Conservation (phyloP, 2,797 vertebrate genomes). For the Paratrypauchen microcephalus region DNA sequence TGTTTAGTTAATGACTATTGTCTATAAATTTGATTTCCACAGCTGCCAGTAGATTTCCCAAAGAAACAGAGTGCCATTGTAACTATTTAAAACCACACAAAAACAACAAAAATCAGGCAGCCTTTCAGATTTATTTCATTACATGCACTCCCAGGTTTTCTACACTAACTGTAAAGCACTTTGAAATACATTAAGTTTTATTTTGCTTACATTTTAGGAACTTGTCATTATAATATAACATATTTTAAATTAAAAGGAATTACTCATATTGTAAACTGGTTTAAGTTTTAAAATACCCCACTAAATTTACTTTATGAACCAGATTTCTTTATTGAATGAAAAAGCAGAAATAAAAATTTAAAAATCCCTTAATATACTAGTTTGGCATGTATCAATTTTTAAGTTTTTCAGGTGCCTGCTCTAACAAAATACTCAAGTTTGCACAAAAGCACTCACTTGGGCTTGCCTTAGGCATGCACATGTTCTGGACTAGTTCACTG, state of each 20-base stretch:
- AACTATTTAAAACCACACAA: slow-evolving; percentile 38
- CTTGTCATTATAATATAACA: slow-evolving; percentile 15
- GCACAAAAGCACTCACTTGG: slow-evolving; percentile 80
- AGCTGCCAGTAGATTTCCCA: slow-evolving; percentile 74
- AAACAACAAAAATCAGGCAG: slow-evolving; percentile 39
- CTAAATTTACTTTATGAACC: not conserved
- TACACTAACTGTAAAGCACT: slow-evolving; percentile 70
- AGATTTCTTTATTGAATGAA: not conserved
- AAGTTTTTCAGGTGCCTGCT: slow-evolving; percentile 65
- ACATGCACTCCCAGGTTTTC: slow-evolving; percentile 59
- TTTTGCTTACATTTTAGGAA: slow-evolving; percentile 29
- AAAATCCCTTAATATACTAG: not conserved
- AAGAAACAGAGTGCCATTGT: slow-evolving; percentile 69
- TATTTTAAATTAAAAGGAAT: not conserved
- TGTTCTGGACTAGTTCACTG: slow-evolving; percentile 41
- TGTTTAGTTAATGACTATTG: slow-evolving; percentile 64
- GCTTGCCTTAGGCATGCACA: slow-evolving; percentile 68
- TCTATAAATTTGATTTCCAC: slow-evolving; percentile 62
- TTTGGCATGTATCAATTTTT: not conserved
- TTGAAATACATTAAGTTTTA: slow-evolving; percentile 58
- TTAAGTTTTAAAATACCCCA: not conserved
- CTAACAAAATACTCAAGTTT: slow-evolving; percentile 67
- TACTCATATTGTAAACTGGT: not conserved
- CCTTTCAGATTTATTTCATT: slow-evolving; percentile 50
- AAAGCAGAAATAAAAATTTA: not conserved